Evolutionary conservation across 2,797 vertebrate genomes (phyloP).

Genomic region (Phataginus tetradactyla): DNA sequence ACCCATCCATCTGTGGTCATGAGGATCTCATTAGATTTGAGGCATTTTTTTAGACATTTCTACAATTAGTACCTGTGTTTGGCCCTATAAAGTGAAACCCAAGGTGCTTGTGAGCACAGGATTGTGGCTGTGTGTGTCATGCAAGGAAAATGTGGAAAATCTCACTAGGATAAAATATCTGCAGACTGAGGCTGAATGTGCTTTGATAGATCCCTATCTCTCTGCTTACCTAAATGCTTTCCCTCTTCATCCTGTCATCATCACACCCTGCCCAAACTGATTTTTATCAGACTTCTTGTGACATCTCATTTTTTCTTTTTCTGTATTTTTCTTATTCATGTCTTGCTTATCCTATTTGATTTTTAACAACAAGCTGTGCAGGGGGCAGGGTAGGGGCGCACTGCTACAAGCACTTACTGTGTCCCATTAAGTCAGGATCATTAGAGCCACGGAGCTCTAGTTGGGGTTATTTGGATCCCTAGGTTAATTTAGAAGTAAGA

Average conservation of each 20-base stretch:
- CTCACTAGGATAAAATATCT: neutral
- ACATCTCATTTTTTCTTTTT: neutral
- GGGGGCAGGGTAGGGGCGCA: neutral
- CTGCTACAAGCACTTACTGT: neutral
- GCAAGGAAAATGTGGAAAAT: neutral
- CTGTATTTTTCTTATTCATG: neutral
- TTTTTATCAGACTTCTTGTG: neutral
- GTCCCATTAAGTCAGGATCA: neutral
- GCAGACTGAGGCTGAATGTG: neutral
- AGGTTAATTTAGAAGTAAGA: constrained; percentile 33
- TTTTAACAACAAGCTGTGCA: neutral
- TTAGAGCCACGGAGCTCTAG: neutral
- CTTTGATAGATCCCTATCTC: neutral
- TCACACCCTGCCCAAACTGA: neutral
- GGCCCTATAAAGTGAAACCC: neutral
- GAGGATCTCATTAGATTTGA: neutral
- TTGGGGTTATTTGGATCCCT: neutral
- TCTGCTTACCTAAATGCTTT: neutral
- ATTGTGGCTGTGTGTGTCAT: neutral
- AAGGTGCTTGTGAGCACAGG: neutral
- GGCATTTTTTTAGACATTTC: neutral
- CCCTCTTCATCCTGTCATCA: neutral
- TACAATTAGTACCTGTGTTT: neutral
- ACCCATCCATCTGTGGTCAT: neutral
- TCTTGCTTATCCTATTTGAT: neutral